Base-by-base conservation (phyloP, 2,797 vertebrate genomes). In the Synaphobranchus kaupii region DNA sequence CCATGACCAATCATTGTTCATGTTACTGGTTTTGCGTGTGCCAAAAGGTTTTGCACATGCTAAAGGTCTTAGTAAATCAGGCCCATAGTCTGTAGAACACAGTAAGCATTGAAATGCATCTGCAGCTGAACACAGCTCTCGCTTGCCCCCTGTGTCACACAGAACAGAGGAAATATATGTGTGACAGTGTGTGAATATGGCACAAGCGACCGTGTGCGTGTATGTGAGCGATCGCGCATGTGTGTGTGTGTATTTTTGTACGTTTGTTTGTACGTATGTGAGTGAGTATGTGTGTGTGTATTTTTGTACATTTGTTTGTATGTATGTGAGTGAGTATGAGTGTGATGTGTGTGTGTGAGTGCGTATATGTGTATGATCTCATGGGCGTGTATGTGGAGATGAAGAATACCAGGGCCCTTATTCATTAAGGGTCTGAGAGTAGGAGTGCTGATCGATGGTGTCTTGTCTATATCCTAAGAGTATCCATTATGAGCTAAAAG, bases 271-370 rank as follows among this genome's bases (percentile, higher is more conserved):
- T 28, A 66, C 73, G 47, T 82, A 39, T 83, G 5, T 88, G 5
- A 3, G 78, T 60, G 25, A 58, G 85, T 86, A 82, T 80, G 76
- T 66, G 84, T 78, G 86, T 82, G 83, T 71, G 60, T 87, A 88
- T 39, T 39, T 39, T 39, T 39, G 39, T 39, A 39, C 39, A 39
- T 39, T 39, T 39, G 39, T 39, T 80, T 82, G 73, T 68, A 56
- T 60, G 82, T 71, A 66, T 68, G 58, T 58, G 56, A 7, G 34
- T 58, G 48, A 22, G 85, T 28, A 63, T 28, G 15, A 22, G 17
- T 22, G 60, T 87, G 88, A 83, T 82, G 81, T 68, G 66, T 58
- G 82, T 71, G 78, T 66, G 58, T 58, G 71, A 6, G 34, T 58
- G 48, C 15, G 85, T n/a, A 60, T 28, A 58, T 60, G 17, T 22